A percentile compares a stretch with the other conserved stretches of the same genome.
Conservation (phyloP, 2,113 vertebrate genomes). For the Semnopithecus entellus region DNA sequence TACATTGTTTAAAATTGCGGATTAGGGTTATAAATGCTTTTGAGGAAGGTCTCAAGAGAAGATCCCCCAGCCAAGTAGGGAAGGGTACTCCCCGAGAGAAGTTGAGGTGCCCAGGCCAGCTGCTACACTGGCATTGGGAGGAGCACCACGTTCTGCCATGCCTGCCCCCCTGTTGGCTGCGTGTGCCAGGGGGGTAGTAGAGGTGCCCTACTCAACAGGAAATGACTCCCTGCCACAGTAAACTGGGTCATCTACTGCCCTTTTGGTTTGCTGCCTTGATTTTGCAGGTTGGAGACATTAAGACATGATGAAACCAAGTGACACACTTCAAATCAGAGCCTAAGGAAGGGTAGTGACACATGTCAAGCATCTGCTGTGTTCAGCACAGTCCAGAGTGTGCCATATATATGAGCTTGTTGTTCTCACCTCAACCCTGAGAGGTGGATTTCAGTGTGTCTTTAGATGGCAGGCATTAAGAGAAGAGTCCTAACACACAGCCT, state of each 20-base stretch:
- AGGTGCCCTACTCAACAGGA: not conserved
- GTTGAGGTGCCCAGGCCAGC: fast-evolving
- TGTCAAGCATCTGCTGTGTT: not conserved
- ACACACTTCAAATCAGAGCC: not conserved
- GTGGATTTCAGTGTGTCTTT: conserved; percentile 23
- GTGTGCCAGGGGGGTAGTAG: not conserved
- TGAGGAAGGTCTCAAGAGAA: not conserved
- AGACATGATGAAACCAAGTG: not conserved
- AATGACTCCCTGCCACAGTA: not conserved
- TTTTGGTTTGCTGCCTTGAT: not conserved
- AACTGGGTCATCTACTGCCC: fast-evolving
- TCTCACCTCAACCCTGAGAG: conserved; percentile 17
- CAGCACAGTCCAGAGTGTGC: not conserved
- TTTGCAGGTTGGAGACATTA: not conserved
- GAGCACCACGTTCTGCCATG: fast-evolving
- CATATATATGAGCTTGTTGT: not conserved
- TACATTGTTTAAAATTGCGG: not conserved
- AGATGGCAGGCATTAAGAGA: not conserved
- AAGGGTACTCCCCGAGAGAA: fast-evolving
- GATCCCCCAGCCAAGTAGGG: fast-evolving
- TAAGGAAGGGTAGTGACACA: not conserved
- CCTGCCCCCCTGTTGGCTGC: too few relatives aligned
- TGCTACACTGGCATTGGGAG: not conserved
- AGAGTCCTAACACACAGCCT: not conserved
- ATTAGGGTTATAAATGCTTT: not conserved